These are phyloP conservation scores for Lucilia sericata DNA, from an alignment of 1,140 invertebrate species.

Conservation along the genomic window DNA sequence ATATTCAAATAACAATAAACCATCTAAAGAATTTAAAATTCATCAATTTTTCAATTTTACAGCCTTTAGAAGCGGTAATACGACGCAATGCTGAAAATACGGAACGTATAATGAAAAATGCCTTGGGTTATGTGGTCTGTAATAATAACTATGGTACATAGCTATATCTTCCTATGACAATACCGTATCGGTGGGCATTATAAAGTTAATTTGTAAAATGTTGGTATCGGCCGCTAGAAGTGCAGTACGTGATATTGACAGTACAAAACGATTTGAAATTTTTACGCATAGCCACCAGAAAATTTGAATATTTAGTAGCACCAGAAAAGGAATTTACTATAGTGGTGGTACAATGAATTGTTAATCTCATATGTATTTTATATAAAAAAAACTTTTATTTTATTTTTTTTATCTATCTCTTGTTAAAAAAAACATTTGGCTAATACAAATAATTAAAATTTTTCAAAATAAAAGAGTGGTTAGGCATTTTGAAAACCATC, in stretches of 20 bases:
- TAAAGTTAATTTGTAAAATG: neutral
- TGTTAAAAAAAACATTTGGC: neutral
- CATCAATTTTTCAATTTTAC: too few species aligned
- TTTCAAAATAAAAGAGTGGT: neutral
- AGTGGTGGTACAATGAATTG: slow-evolving; percentile 58
- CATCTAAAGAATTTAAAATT: too few species aligned
- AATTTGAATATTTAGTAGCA: slow-evolving; percentile 61
- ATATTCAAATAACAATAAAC: too few species aligned
- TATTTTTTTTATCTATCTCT: slow-evolving; percentile 18
- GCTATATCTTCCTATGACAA: slow-evolving; percentile 60
- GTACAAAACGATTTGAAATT: slow-evolving; percentile 45
- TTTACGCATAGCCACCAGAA: slow-evolving; percentile 53
- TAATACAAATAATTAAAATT: neutral
- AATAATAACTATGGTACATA: slow-evolving; percentile 55
- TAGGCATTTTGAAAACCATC: slow-evolving; percentile 48
- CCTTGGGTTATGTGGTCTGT: slow-evolving; percentile 57
- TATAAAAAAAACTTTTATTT: slow-evolving; percentile 12
- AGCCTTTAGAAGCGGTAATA: slow-evolving; percentile 56
- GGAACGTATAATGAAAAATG: slow-evolving; percentile 60
- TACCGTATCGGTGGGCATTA: slow-evolving; percentile 52
- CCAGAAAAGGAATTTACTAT: slow-evolving; percentile 63
- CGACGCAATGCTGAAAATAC: slow-evolving; percentile 49
- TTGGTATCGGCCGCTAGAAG: slow-evolving; percentile 52
- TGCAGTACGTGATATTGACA: slow-evolving; percentile 59
- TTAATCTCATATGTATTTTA: neutral